Base-by-base conservation (phyloP, 2,888 invertebrate genomes). In the Caenorhabditis becei region DNA sequence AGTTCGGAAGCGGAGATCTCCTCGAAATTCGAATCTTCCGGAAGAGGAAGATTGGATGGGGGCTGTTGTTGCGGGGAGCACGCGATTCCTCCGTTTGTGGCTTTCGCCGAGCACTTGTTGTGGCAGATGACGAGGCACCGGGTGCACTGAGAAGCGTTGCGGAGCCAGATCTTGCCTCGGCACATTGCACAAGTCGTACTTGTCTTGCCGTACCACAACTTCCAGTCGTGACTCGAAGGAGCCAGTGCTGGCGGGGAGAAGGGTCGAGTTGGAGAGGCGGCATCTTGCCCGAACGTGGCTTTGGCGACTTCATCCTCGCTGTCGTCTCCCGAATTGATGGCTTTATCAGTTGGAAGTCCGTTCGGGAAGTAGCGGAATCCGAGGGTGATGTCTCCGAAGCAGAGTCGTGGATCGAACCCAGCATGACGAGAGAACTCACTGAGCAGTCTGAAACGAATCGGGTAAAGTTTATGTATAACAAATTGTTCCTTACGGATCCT, bases 81-180 rank as follows among this genome's bases (percentile, higher is more conserved):
- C 1, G 72, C 75, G 59, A 79, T 83, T 24, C 78, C 79, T n/a
- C 70, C 71, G 23, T 56, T 67, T 44, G 87, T 86, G 1, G 86
- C 88, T 59, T 87, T 88, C 16, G 71, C 72, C 4, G 96, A 94
- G 92, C 97, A 97, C 91, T 97, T 97, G 92, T 97, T 97, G 92
- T 97, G 97, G 91, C 97, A 97, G 86, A 96, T 95, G 93, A 97
- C 94, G 0, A 94, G 94, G 91, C 97, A 97, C 83, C 94, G 94
- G 66, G 94, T 94, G 92, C 97, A 97, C 91, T 96, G 95, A 89
- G 96, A 95, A 3, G 96, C 97, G 89, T 96, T 96, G 92, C 97
- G 97, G 81, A 97, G 92, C 97, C 97, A 97, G 88, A 97, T 97
- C 95, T 96, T 91, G 11, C 90, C 89, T 5, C 85, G 77, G 62